Evolutionary conservation across 2,113 vertebrate genomes (phyloP).

Genomic region (Hassar affinis): DNA sequence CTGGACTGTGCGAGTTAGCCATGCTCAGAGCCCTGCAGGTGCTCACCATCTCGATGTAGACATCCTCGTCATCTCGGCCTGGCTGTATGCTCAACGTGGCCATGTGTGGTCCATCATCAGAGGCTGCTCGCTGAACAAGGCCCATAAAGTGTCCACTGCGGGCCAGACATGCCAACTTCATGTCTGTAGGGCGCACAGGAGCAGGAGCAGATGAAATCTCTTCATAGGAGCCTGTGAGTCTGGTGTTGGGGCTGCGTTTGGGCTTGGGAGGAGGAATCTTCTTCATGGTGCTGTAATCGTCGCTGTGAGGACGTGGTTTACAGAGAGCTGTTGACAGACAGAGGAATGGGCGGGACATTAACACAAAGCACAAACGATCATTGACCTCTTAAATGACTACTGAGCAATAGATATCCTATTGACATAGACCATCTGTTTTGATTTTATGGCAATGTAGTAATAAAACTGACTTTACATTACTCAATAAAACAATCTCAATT

Average conservation of each 20-base stretch:
- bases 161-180: conserved; percentile 70
- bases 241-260: conserved; percentile 91
- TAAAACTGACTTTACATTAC: background rate
- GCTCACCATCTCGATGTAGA: conserved; percentile 95
- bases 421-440: background rate
- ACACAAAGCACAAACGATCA: background rate
- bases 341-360: conserved; percentile 5
- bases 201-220: conserved; percentile 79
- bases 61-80: conserved; percentile 80
- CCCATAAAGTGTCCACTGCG: conserved; percentile 65
- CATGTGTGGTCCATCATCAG: conserved; percentile 70
- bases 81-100: conserved; percentile 68
- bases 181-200: conserved; percentile 73
- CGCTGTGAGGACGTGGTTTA: conserved; percentile 92
- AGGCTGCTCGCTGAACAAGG: conserved; percentile 68
- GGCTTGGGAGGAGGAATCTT: conserved; percentile 96
- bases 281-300: conserved; percentile 94
- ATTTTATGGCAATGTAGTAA: background rate
- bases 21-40: conserved; percentile 67
- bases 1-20: conserved; percentile 73
- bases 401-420: background rate
- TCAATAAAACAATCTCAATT: background rate
- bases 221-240: conserved; percentile 91
- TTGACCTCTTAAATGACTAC: background rate
- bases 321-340: conserved; percentile 70